Evolutionary conservation across 2,797 vertebrate species (phyloP), one percentile per base, ranked within the genome.

Genomic region (Pitangus sulphuratus): DNA sequence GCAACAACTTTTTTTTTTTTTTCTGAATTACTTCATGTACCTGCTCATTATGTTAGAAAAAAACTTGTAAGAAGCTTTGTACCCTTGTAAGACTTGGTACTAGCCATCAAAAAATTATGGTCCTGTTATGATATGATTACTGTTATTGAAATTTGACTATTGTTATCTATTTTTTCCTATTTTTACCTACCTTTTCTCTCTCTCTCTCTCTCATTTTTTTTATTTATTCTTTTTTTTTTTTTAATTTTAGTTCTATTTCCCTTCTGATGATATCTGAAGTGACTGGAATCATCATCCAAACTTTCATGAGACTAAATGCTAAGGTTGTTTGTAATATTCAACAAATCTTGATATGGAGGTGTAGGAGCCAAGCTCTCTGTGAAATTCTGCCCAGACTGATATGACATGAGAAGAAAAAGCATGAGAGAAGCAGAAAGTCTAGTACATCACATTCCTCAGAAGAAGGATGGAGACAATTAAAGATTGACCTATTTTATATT

Each of bases 381-480:
- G 47, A 72, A 75, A 71, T 61, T 78, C 39, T 92, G 26, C 30
- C n/a, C n/a, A 78, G 61, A 57, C 35, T 65, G 48, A 79, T 72
- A n/a, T 1, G 89, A 31, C 19, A 37, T 70, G 39, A 50, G 51
- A 89, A 47, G 39, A 50, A 35, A 92, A 91, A 72, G 5, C 15
- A 26, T 47, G 47, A 89, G 30, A 57, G 17, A 76, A 78, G 5
- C 5, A 9, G 14, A 11, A 60, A 65, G 26, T 40, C 21, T 35
- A 31, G 31, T 69, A 79, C 82, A 87, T 72, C 20, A 14, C 56
- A 70, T 70, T 20, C 15, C 26, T 72, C 37, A 76, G 30, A 69
- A 72, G 42, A 76, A 84, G 11, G 33, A 82, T 81, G 28, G 42
- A 72, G 24, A 13, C 30, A 85, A 72, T 90, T 77, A 81, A 80